phyloP scores from a whole-genome alignment of 2,888 invertebrate genomes.

The Tetrapedia diversipes region DNA sequence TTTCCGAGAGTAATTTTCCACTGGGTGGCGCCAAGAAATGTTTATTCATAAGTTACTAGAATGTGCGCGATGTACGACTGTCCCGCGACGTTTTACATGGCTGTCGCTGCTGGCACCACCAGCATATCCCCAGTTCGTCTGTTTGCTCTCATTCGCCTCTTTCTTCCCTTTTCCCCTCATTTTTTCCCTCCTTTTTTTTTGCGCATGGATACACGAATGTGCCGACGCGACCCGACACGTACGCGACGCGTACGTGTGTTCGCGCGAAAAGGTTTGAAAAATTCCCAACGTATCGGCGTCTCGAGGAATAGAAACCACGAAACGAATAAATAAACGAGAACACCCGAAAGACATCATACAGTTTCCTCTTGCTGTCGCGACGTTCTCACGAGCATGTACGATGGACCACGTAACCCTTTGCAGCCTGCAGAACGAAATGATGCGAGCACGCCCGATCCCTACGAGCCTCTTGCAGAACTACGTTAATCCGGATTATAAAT shows the following conservation, averaged over 20 bases:
- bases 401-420: too few relatives aligned
- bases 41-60: slow-evolving; percentile 79
- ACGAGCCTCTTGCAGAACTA: slow-evolving; percentile 39
- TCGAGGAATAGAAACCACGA: not conserved
- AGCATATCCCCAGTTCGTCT: slow-evolving; percentile 41
- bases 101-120: slow-evolving; percentile 32
- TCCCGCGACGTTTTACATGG: slow-evolving; percentile 67
- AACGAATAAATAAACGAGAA: slow-evolving; percentile 10
- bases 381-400: slow-evolving; percentile 10
- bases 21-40: slow-evolving; percentile 74
- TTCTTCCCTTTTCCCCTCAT: not conserved
- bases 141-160: slow-evolving; percentile 31
- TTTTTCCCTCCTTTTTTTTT: not conserved
- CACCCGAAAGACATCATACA: not conserved
- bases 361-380: not conserved
- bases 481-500: slow-evolving; percentile 66
- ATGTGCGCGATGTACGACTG: slow-evolving; percentile 73
- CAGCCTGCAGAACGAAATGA: slow-evolving; percentile 32
- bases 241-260: too few relatives aligned
- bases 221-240: not conserved
- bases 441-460: slow-evolving; percentile 28
- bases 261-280: slow-evolving; percentile 1
- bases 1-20: slow-evolving; percentile 78
- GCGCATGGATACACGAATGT: slow-evolving; percentile 25
- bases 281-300: not conserved